Base-by-base conservation (phyloP, 2,888 invertebrate genomes). In the Pedicia rivosa region DNA sequence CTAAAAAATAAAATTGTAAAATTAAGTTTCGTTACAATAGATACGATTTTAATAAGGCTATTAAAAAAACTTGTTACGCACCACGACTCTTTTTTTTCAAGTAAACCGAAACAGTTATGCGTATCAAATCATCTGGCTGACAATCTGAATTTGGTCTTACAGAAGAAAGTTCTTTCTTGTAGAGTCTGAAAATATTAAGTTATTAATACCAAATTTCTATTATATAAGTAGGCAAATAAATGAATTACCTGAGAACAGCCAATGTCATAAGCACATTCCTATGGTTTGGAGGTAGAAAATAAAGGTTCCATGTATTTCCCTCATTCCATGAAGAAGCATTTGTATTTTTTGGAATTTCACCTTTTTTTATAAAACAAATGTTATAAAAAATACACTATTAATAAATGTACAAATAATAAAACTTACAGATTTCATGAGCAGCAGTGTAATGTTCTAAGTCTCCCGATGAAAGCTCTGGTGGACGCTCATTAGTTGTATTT, bases 71-170 rank as follows among this genome's bases (percentile, higher is more conserved):
- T 10, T 10, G 3, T 24, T 24, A 20, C 5, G 8, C n/a, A 12
- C 35, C 9, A 16, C 25, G 10, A 13, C 13, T 10, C 10, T 27
- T 27, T 12, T 27, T n/a, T 25, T 35, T 35, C 7, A 35, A 12
- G 16, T 35, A 35, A 17, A 20, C 19, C 6, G 35, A 35, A 7
- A 35, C 25, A n/a, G 35, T 35, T 14, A 35, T 25, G 6, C 35
- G 35, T 16, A 35, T 35, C 20, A 35, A 35, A 5, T 35, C 35
- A 20, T 35, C 35, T 16, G 17, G 35, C 16, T 25, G 16, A 26
- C 35, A 35, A 35, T 35, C 26, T 3, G 27, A 12, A 7, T 4
- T 24, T 3, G 10, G 24, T 4, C 24, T 8, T 10, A 10, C 24
- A 24, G 8, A 10, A 3, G 24, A 4, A 5, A n/a, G 24, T 10